Percentiles rank a stretch among this genome's conserved stretches.
Conservation (phyloP, 2,797 vertebrate species). For the Pipistrellus pipistrellus region DNA sequence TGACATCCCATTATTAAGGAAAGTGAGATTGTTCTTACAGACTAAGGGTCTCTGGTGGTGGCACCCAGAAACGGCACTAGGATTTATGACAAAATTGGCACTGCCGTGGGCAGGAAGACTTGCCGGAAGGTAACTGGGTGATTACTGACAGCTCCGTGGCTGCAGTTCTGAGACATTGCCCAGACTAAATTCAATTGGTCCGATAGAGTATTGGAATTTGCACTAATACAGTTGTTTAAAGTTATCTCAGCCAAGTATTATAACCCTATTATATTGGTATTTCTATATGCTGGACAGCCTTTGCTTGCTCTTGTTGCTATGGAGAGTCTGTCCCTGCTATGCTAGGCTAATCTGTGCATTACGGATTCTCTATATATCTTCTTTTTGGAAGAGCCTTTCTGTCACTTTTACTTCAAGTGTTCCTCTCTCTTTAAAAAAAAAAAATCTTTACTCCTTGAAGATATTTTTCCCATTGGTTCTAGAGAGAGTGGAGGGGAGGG, state of each 20-base stretch:
- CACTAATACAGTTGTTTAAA: background rate
- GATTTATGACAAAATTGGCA: slow-evolving; percentile 55
- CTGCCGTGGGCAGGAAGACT: background rate
- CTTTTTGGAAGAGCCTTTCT: slow-evolving; percentile 28
- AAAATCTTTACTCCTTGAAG: no score
- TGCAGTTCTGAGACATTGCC: background rate
- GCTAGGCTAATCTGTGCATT: background rate
- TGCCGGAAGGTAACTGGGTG: background rate
- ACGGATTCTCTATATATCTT: background rate
- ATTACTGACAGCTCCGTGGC: background rate
- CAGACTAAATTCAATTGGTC: background rate
- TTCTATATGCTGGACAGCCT: background rate
- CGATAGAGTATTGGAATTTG: slow-evolving; percentile 12
- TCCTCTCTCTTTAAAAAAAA: background rate
- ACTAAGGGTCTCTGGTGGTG: slow-evolving; percentile 10
- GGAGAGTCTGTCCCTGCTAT: background rate
- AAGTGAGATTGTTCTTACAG: slow-evolving; percentile 14
- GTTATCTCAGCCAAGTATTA: background rate
- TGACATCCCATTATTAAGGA: background rate
- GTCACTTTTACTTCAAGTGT: background rate
- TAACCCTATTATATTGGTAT: slow-evolving; percentile 8
- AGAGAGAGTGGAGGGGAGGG: no score
- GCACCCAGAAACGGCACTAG: background rate
- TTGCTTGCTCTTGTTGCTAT: slow-evolving; percentile 43
- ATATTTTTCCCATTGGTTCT: no score